Evolutionary conservation across 2,888 invertebrate species (phyloP), one percentile per base, ranked within the genome.

Genomic region (Caenorhabditis japonica): DNA sequence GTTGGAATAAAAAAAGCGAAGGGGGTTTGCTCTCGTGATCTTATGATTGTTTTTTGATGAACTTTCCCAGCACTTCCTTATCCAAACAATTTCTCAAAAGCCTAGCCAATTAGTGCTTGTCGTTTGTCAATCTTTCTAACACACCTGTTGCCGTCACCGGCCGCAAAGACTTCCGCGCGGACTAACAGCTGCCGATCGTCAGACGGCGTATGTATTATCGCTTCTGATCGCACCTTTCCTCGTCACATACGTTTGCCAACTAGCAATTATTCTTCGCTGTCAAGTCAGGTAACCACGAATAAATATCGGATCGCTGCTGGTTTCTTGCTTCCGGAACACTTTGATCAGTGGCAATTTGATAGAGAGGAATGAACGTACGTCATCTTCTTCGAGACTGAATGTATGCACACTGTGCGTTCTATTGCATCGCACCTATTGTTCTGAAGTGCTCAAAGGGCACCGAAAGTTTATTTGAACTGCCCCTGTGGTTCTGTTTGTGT

Each of bases 121-220:
- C 23, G 39, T 46, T n/a, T n/a, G n/a, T n/a, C 27, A 53, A 23
- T 38, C 36, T 49, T 15, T 30, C 15, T 38, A 41, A 39, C 46
- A 53, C 62, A 62, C 62, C 62, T 62, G 62, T 55, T 39, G 53
- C n/a, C n/a, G n/a, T n/a, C n/a, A n/a, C n/a, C n/a, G n/a, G n/a
- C 25, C 36, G 46, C 58, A 47, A 59, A 41, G 34, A 38, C 15
- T 34, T 44, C 46, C 53, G 53, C 30, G 30, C 53, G 33, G 39
- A 62, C 19, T n/a, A 39, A 47, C 53, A 62, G 62, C 61, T 61
- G 61, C 52, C 44, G 33, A 12, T 8, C 47, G 51, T 10, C 13
- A 23, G 51, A 41, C 49, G 39, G 23, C 39, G 12, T 39, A 41
- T 39, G 21, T 44, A n/a, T 58, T 46, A 44, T 34, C 12, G 13